phyloP scores from a whole-genome alignment of 2,113 vertebrate genomes.

The Cyanocitta stelleri region DNA sequence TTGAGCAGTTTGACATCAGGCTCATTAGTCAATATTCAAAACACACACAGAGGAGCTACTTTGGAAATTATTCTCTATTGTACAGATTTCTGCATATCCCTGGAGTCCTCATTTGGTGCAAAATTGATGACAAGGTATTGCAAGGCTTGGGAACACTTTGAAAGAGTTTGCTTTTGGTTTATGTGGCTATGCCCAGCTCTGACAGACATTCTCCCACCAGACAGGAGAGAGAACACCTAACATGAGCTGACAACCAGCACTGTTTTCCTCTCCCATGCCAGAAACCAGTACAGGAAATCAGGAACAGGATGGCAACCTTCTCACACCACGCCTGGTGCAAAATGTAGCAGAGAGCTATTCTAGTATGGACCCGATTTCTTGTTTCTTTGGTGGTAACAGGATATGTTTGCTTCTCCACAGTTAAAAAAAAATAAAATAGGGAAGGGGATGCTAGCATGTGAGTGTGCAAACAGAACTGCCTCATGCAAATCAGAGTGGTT shows the following conservation, averaged over 20 bases:
- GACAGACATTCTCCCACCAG: neutral
- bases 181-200: neutral
- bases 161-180: neutral
- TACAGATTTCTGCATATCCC: neutral
- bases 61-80: neutral
- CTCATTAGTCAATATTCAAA: neutral
- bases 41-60: neutral
- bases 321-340: neutral
- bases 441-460: accelerated
- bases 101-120: neutral
- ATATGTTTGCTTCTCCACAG: neutral
- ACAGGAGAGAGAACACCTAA: neutral
- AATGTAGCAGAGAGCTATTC: neutral
- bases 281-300: neutral
- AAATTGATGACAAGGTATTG: neutral
- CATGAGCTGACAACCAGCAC: neutral
- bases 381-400: neutral
- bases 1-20: neutral
- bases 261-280: neutral
- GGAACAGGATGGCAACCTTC: neutral
- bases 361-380: neutral
- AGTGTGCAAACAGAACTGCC: neutral
- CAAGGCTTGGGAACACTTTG: neutral
- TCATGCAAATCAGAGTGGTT: neutral
- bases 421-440: neutral